Conservation (phyloP, 2,888 invertebrate species). For the Poecilobothrus nobilitatus region DNA sequence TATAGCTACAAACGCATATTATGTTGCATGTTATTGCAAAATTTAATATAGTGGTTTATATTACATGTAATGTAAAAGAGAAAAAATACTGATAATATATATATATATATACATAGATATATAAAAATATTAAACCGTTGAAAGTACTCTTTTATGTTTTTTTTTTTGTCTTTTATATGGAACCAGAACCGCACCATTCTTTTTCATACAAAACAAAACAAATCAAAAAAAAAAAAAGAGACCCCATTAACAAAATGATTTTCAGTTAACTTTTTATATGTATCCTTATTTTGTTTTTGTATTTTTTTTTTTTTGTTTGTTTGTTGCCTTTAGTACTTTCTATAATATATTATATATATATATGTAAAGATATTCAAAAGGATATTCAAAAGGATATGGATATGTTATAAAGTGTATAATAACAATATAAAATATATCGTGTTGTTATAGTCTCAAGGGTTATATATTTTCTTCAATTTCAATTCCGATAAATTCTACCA, state of each 20-base stretch:
- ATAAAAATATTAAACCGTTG: no score
- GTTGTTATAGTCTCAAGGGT: background rate
- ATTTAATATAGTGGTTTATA: background rate
- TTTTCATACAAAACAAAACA: background rate
- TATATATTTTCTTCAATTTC: slow-evolving; percentile 1
- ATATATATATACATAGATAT: no score
- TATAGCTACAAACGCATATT: background rate
- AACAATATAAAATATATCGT: background rate
- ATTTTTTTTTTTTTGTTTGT: no score
- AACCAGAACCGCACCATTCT: no score
- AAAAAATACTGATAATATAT: background rate
- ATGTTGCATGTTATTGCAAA: background rate
- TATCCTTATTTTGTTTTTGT: no score
- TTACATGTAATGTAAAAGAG: background rate
- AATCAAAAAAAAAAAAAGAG: background rate
- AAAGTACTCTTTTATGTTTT: no score
- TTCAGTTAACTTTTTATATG: background rate
- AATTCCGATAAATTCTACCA: background rate
- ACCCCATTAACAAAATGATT: background rate
- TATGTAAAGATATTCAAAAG: no score
- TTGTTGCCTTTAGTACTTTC: no score
- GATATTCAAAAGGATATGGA: no score
- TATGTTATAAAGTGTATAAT: no score
- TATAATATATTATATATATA: no score
- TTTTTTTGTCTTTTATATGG: no score